Percentiles rank a stretch among this genome's conserved stretches.
These are phyloP conservation scores for Crematogaster levior DNA, from an alignment of 2,888 invertebrate species.

Conservation along the genomic window DNA sequence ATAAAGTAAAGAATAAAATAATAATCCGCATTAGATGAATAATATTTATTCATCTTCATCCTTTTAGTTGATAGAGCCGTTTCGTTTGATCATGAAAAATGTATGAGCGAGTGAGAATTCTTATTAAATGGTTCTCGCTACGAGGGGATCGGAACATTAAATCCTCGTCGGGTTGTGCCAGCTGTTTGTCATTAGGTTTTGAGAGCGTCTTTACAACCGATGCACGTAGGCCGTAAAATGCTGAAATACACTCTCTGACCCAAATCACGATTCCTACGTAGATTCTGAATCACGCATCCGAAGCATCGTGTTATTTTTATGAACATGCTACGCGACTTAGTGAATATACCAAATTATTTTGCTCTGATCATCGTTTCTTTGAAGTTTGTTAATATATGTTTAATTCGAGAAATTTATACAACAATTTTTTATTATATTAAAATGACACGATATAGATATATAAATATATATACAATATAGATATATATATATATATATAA, in stretches of 20 bases:
- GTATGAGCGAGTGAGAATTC: constrained; percentile 40
- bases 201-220: constrained; percentile 45
- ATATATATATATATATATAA: neutral
- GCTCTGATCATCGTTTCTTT: neutral
- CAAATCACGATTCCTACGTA: constrained; percentile 48
- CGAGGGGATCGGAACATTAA: constrained; percentile 34
- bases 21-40: constrained; percentile 35
- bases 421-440: too few species aligned
- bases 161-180: constrained; percentile 39
- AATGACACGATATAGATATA: neutral
- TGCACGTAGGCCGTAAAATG: constrained; percentile 52
- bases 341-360: constrained; percentile 30
- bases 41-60: constrained; percentile 51
- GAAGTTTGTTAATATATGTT: neutral
- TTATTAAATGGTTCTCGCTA: constrained; percentile 37
- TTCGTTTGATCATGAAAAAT: constrained; percentile 45
- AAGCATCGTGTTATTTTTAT: constrained; percentile 45
- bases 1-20: constrained; percentile 22
- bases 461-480: too few species aligned
- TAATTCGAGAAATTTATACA: neutral
- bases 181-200: constrained; percentile 53
- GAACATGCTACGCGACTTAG: constrained; percentile 23
- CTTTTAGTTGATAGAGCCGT: constrained; percentile 38
- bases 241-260: constrained; percentile 50
- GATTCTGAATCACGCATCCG: constrained; percentile 41